Evolutionary conservation across 2,113 vertebrate genomes (phyloP), one percentile per base, ranked within the genome.

Genomic region (Misgurnus mizolepis): DNA sequence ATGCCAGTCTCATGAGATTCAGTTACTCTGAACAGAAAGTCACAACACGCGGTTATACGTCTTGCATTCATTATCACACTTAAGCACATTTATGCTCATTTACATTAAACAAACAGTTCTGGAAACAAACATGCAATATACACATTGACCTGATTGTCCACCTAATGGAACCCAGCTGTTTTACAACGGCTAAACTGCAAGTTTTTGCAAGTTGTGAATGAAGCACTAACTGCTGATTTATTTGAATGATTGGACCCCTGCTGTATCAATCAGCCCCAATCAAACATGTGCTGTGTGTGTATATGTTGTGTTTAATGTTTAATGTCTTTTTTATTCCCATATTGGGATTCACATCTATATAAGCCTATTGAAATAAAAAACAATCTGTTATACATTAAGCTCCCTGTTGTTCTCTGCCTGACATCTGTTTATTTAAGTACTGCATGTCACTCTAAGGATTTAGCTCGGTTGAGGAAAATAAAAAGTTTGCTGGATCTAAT

Each of bases 151-250:
- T 62, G 40, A 55, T 8, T 9, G 15, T 71, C 67, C 18, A 62
- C 43, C 60, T 56, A 68, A 17, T 40, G n/a, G 65, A 65, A 15
- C 47, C 78, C 81, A 77, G 60, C 55, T 60, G 43, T 4, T 40
- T 62, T 58, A 71, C 84, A 79, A 71, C 56, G 55, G 55, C 39
- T 70, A 72, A 81, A 71, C 41, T 67, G 60, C 43, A 39, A 55
- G 5, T 47, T 80, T 89, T 90, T 86, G 64, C 85, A 87, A 72
- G 0, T 83, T 41, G 81, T 76, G 84, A 88, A 91, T 86, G 83
- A 78, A 81, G 76, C 71, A 50, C 71, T 83, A 62, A 79, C 75
- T 47, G 77, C 82, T 40, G 12, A 45, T 47, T 49, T 43, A 71
- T 18, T 58, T 49, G 61, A 65, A 45, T 39, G 45, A 71, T 47